Base-by-base conservation (phyloP, 2,113 vertebrate species). In the Anoura caudifer region DNA sequence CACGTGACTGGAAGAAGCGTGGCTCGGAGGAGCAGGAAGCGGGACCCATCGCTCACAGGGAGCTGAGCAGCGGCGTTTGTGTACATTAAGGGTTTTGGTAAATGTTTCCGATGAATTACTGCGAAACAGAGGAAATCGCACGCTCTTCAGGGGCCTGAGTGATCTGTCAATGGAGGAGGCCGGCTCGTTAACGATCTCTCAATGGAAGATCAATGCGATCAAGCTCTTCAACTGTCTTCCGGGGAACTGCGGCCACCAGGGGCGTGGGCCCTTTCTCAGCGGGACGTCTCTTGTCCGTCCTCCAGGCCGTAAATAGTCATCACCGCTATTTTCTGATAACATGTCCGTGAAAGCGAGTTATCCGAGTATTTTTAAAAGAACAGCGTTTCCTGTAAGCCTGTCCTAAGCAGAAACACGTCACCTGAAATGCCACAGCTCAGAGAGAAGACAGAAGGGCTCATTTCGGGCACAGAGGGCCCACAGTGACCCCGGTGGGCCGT, bases 171-270 rank as follows among this genome's bases (percentile, higher is more conserved):
- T 96, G 98, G 95, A 97, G 95, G 94, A 96, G 97, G 98, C 98
- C 97, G 98, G 98, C 97, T 98, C 98, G 98, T 98, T 98, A 98
- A 98, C 97, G 97, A 98, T 98, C 98, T 98, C 96, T 87, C 98
- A 97, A 98, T 95, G 98, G 98, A 98, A 98, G 98, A 98, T 98
- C 98, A 98, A 98, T 98, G 97, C 98, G 97, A 97, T 96, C 97
- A 98, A 85, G 97, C 96, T 97, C 98, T 98, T 97, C 97, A 98
- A 98, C 98, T 98, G 98, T 98, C 96, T 90, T 97, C 97, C 98
- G 75, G 98, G 98, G 98, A 98, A 98, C 95, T 81, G 95, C 97
- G 96, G 97, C 97, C 97, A 98, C 97, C 96, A 98, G 97, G 96
- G 96, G 97, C 87, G 5, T 1, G 12, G 61, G 97, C 96, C 96